Evolutionary conservation across 2,888 invertebrate species (phyloP), one percentile per base, ranked within the genome.

Genomic region (Margaritifera margaritifera): DNA sequence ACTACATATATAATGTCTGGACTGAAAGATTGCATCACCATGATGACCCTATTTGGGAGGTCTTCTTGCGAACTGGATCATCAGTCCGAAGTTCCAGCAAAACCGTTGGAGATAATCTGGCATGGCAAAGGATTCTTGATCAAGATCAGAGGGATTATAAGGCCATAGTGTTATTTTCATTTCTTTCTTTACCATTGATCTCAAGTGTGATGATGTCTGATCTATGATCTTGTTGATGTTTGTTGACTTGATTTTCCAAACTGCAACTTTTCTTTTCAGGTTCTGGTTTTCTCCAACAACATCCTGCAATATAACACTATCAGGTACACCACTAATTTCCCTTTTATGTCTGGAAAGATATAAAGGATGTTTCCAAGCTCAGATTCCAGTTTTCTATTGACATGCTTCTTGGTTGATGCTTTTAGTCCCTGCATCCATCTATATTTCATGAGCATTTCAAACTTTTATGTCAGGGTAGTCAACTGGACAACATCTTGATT

Each of bases 371-470:
- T 53, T 59, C 64, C 57, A 57, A 68, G 42, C 53, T 68, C 69
- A 4, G 58, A 27, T 61, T 69, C 66, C 50, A 69, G 52, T 61
- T 66, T 69, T 22, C 69, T 22, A n/a, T 58, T 53, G 19, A 69
- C 59, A 42, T 69, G 64, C 56, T 66, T 69, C 69, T 69, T 69
- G 20, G 69, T 66, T 25, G 60, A 55, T 24, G 50, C 54, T 31
- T 58, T 67, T 50, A 69, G 53, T n/a, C 22, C 50, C 6, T 27
- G 20, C 20, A 42, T n/a, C 50, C 42, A 4, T 19, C 42, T 20
- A 53, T 18, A 53, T 20, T 19, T 19, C 54, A 53, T 53, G 18
- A 53, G 20, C 20, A 20, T 19, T 20, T 42, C 20, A 20, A 62
- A 52, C 19, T 20, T n/a, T 50, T 20, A 50, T 4, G 50, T 25